Conservation (phyloP, 2,888 invertebrate species). For the Linyphia triangularis region DNA sequence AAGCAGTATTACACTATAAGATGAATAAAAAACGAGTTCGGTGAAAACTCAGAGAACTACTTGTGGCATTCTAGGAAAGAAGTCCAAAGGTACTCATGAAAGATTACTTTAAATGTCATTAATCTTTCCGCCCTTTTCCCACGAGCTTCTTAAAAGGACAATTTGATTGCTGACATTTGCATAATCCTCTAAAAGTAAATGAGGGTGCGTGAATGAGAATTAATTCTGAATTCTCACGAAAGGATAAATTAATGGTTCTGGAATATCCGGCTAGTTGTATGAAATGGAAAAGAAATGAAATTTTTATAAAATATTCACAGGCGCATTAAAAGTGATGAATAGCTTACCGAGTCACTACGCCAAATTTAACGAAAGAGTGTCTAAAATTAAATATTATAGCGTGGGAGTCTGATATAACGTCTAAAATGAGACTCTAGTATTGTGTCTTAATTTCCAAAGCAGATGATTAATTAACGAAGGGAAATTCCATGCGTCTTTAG, state of each 20-base stretch:
- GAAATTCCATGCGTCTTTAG: no score
- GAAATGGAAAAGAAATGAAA: neutral
- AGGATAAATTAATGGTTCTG: conserved; percentile 37
- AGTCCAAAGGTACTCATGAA: neutral
- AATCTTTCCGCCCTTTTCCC: conserved; percentile 29
- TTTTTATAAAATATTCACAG: neutral
- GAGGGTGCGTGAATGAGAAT: conserved; percentile 18
- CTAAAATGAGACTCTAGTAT: neutral
- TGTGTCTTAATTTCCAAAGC: no score
- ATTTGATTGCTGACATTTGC: conserved; percentile 56
- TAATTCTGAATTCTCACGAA: conserved; percentile 26
- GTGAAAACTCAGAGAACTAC: neutral
- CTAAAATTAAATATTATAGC: conserved; percentile 1
- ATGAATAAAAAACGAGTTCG: neutral
- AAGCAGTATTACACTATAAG: no score
- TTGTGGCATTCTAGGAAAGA: neutral
- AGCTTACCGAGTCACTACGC: neutral
- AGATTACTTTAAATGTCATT: conserved; percentile 38
- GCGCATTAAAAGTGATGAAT: conserved; percentile 13
- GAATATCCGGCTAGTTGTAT: conserved; percentile 11
- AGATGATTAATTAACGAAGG: no score
- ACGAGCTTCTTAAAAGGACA: conserved; percentile 28
- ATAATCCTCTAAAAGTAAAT: conserved; percentile 33
- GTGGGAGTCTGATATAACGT: neutral
- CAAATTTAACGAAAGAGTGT: neutral